Evolutionary conservation across 1,140 invertebrate species (phyloP), one percentile per base, ranked within the genome.

Genomic region (Drosophila obscura): DNA sequence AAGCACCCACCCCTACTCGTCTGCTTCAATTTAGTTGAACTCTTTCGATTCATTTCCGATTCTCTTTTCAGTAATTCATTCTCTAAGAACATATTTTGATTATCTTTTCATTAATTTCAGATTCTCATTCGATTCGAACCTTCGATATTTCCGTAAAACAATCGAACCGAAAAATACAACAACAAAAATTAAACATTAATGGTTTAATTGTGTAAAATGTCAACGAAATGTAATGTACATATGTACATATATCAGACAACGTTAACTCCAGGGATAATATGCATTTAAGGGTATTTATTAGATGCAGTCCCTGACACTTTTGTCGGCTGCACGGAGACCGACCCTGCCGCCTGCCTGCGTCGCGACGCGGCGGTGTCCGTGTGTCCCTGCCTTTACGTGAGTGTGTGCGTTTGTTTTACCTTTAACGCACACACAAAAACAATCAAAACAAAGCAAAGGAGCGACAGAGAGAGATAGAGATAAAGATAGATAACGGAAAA

Each of bases 401-500:
- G 46, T 43, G 15, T 43, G 43, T 28, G 16, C 57, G 39, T 72
- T 61, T 67, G 52, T 52, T 61, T 61, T 63, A 57, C 56, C 55
- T 74, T 66, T 63, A 51, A 46, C 51, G 45, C n/a, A 65, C n/a
- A 66, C 39, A 62, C 66, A 74, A 46, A 46, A 68, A 73, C 62
- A 60, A 45, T 45, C 26, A 68, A 67, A 45, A 39, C 35, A 39
- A 39, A 39, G 35, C 53, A 73, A 61, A 80, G 73, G 73, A 67
- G 45, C 65, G 69, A 78, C 82, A 88, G 82, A 50, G 57, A 67
- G 31, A 26, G 49, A 16, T 11, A 19, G 7, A 28, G 19, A 65
- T 60, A 77, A 65, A 58, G 72, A 57, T 53, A 50, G 69, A 60
- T 39, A 39, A 39, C 35, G 35, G 35, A 65, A 52, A 65, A 55